Conservation (phyloP, 2,888 invertebrate species). For the Dione vanillae region DNA sequence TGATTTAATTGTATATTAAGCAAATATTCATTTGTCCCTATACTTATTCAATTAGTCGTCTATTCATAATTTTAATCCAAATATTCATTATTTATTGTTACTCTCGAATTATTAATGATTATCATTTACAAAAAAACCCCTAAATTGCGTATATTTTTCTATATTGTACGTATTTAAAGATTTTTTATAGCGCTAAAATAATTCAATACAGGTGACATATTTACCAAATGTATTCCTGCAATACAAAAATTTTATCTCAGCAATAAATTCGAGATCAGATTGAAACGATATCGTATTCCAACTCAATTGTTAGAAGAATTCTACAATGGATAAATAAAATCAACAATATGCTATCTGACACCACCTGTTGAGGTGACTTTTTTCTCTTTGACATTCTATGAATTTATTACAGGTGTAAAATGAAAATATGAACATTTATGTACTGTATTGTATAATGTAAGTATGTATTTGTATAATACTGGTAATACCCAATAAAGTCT, state of each 20-base stretch:
- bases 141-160: too few species aligned
- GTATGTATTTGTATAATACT: neutral
- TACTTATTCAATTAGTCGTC: neutral
- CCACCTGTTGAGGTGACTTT: constrained; percentile 23
- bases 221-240: constrained; percentile 12
- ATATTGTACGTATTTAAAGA: too few species aligned
- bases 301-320: constrained; percentile 31
- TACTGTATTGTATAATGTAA: too few species aligned
- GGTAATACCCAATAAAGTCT: neutral
- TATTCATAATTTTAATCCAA: too few species aligned
- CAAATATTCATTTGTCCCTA: too few species aligned
- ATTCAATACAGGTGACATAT: constrained; percentile 16
- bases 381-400: neutral
- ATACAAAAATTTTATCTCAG: constrained; percentile 24
- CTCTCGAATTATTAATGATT: too few species aligned
- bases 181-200: neutral
- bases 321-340: constrained; percentile 27
- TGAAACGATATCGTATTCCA: constrained; percentile 34
- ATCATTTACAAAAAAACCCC: too few species aligned
- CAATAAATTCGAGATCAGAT: constrained; percentile 39
- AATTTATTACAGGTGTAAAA: neutral
- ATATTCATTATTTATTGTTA: too few species aligned
- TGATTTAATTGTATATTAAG: too few species aligned
- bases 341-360: constrained; percentile 23
- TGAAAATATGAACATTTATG: neutral